A percentile compares a stretch with the other conserved stretches of the same genome.
Evolutionary conservation across 1,140 invertebrate species (phyloP).

Genomic region (Zaprionus tsacasi): DNA sequence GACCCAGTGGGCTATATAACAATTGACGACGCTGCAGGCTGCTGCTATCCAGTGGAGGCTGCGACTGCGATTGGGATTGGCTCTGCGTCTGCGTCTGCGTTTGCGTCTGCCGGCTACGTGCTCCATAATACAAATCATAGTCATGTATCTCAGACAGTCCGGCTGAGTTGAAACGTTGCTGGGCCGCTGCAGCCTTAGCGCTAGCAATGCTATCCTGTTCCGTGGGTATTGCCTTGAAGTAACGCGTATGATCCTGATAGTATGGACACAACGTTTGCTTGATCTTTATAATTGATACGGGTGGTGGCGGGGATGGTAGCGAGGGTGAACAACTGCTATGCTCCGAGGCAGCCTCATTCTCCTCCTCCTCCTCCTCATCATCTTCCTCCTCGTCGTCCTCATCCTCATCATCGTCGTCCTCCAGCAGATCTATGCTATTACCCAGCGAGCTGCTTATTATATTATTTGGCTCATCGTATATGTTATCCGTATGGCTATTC

Average conservation of each 20-base stretch:
- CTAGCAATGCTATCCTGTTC: constrained; percentile 78
- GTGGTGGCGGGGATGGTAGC: constrained; percentile 70
- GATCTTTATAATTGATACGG: constrained; percentile 69
- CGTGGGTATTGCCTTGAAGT: constrained; percentile 82
- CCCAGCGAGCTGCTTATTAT: constrained; percentile 76
- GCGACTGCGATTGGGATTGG: constrained; percentile 27
- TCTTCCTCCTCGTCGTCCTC: constrained; percentile 43
- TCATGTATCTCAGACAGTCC: constrained; percentile 80
- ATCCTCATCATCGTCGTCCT: constrained; percentile 42
- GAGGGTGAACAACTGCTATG: constrained; percentile 67
- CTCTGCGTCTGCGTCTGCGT: constrained; percentile 9
- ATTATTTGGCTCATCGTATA: constrained; percentile 83
- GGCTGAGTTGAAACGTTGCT: constrained; percentile 73
- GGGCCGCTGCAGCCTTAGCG: constrained; percentile 70
- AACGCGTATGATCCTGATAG: constrained; percentile 81
- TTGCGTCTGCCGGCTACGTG: constrained; percentile 59
- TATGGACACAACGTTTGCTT: constrained; percentile 76
- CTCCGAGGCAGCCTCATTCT: constrained; percentile 62
- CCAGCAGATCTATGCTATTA: constrained; percentile 71
- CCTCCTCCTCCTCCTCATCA: constrained; percentile 60
- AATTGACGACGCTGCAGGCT: constrained; percentile 61
- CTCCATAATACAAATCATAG: constrained; percentile 80
- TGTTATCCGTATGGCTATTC: constrained; percentile 80
- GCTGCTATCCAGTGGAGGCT: constrained; percentile 32
- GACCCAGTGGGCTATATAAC: constrained; percentile 65